Percentiles rank a stretch among this genome's conserved stretches.
phyloP scores from a whole-genome alignment of 2,888 invertebrate species.

The Spialia ferax region DNA sequence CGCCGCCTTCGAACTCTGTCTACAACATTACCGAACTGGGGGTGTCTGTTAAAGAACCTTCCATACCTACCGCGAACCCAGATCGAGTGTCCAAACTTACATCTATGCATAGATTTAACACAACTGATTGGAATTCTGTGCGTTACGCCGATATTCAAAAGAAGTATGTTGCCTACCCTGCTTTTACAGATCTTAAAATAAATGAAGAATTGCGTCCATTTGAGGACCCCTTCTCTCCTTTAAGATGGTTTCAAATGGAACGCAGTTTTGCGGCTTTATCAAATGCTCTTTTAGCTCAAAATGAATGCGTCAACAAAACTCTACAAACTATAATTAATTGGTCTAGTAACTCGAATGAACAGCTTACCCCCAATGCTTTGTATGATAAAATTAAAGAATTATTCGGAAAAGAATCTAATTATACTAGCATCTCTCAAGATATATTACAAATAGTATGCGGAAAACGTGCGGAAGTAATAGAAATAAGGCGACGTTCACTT shows the following conservation, averaged over 20 bases:
- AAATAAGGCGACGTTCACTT: constrained; percentile 3
- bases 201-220: constrained; percentile 25
- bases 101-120: constrained; percentile 25
- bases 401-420: constrained; percentile 36
- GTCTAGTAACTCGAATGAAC: constrained; percentile 18
- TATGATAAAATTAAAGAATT: constrained; percentile 40
- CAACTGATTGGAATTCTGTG: constrained; percentile 41
- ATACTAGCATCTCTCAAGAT: constrained; percentile 40
- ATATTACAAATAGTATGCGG: constrained; percentile 32
- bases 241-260: constrained; percentile 41
- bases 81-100: neutral
- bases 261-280: constrained; percentile 42
- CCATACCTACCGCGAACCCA: neutral
- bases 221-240: constrained; percentile 26
- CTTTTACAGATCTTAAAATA: constrained; percentile 42
- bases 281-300: constrained; percentile 44
- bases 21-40: neutral
- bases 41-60: neutral
- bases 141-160: constrained; percentile 41
- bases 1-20: neutral
- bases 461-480: constrained; percentile 17
- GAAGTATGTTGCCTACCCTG: constrained; percentile 42
- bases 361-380: constrained; percentile 28
- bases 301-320: constrained; percentile 35
- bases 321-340: constrained; percentile 38